These are phyloP conservation scores for Mormyrus proboscirostris DNA, from an alignment of 2,797 vertebrate genomes.

Conservation along the genomic window DNA sequence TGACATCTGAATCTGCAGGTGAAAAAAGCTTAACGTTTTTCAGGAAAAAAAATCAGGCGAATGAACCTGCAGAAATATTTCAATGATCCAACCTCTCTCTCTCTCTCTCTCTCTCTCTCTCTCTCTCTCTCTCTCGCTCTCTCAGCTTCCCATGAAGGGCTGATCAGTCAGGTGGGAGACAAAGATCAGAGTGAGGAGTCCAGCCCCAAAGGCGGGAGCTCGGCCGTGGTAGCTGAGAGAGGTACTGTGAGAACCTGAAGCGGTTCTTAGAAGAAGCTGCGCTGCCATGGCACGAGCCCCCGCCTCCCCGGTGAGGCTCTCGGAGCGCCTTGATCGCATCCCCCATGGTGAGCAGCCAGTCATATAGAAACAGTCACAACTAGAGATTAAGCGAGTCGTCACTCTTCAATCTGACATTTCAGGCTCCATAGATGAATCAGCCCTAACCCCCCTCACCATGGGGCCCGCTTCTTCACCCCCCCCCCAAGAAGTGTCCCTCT, in stretches of 20 bases:
- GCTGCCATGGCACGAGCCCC: not conserved
- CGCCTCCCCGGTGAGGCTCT: not conserved
- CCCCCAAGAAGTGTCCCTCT: conserved; percentile 52
- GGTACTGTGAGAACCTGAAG: conserved; percentile 40
- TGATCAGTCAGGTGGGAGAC: not conserved
- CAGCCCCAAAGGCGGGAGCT: not conserved
- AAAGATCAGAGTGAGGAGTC: not conserved
- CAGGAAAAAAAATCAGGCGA: not conserved
- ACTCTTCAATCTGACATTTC: conserved; percentile 33
- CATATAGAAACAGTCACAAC: conserved; percentile 47
- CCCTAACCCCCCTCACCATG: conserved; percentile 27
- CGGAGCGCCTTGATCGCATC: not conserved
- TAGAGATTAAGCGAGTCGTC: conserved; percentile 53
- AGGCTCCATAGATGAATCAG: conserved; percentile 49
- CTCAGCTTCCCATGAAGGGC: not conserved
- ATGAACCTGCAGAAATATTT: conserved; percentile 20
- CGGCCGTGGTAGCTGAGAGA: not conserved
- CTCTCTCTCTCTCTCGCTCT: not conserved
- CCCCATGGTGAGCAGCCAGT: conserved; percentile 27
- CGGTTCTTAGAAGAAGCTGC: conserved; percentile 48
- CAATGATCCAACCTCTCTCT: not conserved
- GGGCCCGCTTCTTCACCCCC: not conserved
- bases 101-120: too few relatives aligned
- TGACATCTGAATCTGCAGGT: not conserved
- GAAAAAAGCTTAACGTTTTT: not conserved